Evolutionary conservation across 2,888 invertebrate genomes (phyloP).

Genomic region (Cosmorhoe ocellata): DNA sequence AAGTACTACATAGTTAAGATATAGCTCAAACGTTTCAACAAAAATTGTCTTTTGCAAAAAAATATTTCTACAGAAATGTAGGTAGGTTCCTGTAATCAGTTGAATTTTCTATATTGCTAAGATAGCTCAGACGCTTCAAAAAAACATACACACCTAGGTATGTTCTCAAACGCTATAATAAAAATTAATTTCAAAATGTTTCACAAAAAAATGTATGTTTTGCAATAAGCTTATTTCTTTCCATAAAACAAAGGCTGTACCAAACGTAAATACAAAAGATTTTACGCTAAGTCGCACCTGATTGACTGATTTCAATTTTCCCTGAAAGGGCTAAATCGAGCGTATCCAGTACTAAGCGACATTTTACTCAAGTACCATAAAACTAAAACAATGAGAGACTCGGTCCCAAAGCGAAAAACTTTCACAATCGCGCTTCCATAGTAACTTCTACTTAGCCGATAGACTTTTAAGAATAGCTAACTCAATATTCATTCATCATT

Average conservation of each 20-base stretch:
- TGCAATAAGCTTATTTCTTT: too few species aligned
- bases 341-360: slow-evolving; percentile 18
- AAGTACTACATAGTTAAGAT: too few species aligned
- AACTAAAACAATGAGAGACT: slow-evolving; percentile 62
- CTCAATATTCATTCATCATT: not conserved
- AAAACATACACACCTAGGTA: too few species aligned
- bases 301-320: slow-evolving; percentile 17
- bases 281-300: slow-evolving; percentile 5
- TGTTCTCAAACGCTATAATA: too few species aligned
- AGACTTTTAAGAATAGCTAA: slow-evolving; percentile 6
- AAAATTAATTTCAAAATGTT: too few species aligned
- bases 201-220: too few species aligned
- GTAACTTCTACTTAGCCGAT: slow-evolving; percentile 31
- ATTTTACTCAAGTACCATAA: slow-evolving; percentile 33
- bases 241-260: not conserved
- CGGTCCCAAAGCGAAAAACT: slow-evolving; percentile 66
- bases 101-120: too few species aligned
- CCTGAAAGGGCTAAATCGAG: slow-evolving; percentile 6
- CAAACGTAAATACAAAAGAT: not conserved
- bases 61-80: too few species aligned
- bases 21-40: too few species aligned
- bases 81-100: too few species aligned
- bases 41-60: too few species aligned
- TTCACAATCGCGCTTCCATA: slow-evolving; percentile 56
- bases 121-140: too few species aligned